Conservation (phyloP, 2,113 vertebrate species). For the Eubucco bourcierii region DNA sequence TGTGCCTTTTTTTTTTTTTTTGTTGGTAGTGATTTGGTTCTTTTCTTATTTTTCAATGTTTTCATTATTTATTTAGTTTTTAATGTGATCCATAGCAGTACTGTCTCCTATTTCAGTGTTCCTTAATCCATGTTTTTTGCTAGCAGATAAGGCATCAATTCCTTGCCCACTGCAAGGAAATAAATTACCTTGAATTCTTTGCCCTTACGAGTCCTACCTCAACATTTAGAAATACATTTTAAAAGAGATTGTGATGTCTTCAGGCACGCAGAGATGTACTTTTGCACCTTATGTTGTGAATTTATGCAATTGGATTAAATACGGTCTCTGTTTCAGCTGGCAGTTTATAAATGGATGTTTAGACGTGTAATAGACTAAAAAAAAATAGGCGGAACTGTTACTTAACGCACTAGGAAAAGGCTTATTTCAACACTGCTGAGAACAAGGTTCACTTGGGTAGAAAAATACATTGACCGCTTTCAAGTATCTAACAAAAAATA, state of each 20-base stretch:
- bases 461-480: not conserved
- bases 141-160: not conserved
- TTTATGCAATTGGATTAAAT: constrained; percentile 56
- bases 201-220: constrained; percentile 12
- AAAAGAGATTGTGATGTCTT: constrained; percentile 30
- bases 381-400: constrained; percentile 6
- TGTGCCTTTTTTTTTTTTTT: too few relatives aligned
- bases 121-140: not conserved
- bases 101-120: not conserved
- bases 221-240: not conserved
- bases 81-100: not conserved
- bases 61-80: not conserved
- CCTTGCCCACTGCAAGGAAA: constrained; percentile 41
- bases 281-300: constrained; percentile 51
- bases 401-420: constrained; percentile 18
- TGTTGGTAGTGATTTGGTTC: too few relatives aligned
- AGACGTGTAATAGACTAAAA: not conserved
- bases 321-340: constrained; percentile 62
- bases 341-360: constrained; percentile 8
- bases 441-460: not conserved
- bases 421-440: not conserved
- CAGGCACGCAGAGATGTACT: constrained; percentile 1
- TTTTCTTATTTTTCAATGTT: not conserved
- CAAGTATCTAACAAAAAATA: not conserved
- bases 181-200: constrained; percentile 27